Evolutionary conservation across 2,797 vertebrate species (phyloP), one percentile per base, ranked within the genome.

Genomic region (Sebastes cheni): DNA sequence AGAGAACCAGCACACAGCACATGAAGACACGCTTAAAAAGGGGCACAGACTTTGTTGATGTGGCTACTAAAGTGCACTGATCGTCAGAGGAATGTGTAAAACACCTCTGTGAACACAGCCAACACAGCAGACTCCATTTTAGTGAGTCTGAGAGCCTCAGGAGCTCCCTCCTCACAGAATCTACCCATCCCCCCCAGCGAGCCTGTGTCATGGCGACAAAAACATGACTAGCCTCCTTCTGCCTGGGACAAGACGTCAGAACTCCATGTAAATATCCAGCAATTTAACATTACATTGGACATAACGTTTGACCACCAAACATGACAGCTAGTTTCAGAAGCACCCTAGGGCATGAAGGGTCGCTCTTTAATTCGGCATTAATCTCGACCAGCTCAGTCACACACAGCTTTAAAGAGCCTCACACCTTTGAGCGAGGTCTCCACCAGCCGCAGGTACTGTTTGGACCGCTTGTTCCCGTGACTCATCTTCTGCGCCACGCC

Each of bases 371-470:
- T 62, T 66, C 50, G 56, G 22, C 52, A 25, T 20, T 5, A 23
- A 46, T 42, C 2, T 1, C 42, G 20, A 59, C 1, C 20, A 36
- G 52, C 56, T 58, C 39, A 5, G 52, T 52, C 30, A 29, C 27
- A 16, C 68, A 13, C 46, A 18, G 67, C 50, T 36, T 36, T 39
- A 39, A 39, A 39, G 36, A 39, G 36, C 0, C 36, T 12, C 46
- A 64, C 39, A 97, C 97, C 97, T 95, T 98, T 98, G 0, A 98
- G 93, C 0, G 97, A 98, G 1, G 97, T 97, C 95, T 98, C 97
- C 83, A 98, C 97, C 89, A 98, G 92, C 4, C 96, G 95, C 83
- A 98, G 93, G 92, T 98, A 98, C 61, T 97, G 97, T 87, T 95
- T 95, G 30, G 96, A 97, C 85, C 88, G 93, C 88, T 97, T 98